phyloP scores from a whole-genome alignment of 2,113 vertebrate species.

The Tonatia bakeri region DNA sequence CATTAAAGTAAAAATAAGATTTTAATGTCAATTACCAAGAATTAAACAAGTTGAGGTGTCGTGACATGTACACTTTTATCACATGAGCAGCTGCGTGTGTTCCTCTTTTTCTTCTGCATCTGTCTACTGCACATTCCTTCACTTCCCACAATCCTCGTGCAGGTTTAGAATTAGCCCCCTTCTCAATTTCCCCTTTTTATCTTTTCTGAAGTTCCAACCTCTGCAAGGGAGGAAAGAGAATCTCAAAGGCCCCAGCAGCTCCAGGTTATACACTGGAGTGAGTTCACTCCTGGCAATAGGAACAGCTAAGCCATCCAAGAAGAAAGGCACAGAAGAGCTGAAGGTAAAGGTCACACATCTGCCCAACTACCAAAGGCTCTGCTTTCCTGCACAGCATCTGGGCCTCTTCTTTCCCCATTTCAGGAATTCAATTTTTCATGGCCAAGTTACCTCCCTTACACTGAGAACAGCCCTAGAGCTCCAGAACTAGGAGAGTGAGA shows the following conservation, averaged over 20 bases:
- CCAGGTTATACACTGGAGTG: neutral
- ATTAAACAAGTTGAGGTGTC: neutral
- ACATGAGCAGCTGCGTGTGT: neutral
- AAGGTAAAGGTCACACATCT: neutral
- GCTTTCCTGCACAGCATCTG: neutral
- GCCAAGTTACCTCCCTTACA: neutral
- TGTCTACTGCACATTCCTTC: neutral
- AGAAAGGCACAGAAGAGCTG: neutral
- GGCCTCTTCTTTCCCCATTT: neutral
- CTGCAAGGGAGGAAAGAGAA: neutral
- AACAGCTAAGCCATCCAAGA: neutral
- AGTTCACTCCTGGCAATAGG: neutral
- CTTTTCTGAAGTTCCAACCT: neutral
- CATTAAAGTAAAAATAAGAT: neutral
- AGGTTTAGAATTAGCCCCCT: neutral
- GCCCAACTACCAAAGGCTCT: neutral
- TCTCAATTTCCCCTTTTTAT: neutral
- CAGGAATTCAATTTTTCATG: neutral
- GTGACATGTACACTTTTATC: neutral
- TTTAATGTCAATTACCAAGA: neutral
- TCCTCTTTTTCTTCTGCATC: neutral
- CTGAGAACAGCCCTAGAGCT: neutral
- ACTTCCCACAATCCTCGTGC: neutral
- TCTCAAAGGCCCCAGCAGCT: neutral
- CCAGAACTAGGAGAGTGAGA: neutral